A percentile compares a stretch with the other conserved stretches of the same genome.
phyloP scores from a whole-genome alignment of 1,140 invertebrate genomes.

The Olivierus martensii region DNA sequence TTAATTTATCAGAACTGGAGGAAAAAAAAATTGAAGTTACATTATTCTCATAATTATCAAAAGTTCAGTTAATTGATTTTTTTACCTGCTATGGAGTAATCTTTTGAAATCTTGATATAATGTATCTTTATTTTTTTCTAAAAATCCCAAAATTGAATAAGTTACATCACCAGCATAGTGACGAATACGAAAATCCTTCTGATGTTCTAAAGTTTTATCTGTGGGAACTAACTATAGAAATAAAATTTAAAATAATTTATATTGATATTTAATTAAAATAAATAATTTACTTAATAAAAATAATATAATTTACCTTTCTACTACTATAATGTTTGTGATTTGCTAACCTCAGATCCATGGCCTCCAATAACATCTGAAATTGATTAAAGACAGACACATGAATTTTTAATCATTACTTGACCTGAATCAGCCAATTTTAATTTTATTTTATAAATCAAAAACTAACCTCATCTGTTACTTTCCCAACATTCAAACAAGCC shows the following conservation, averaged over 20 bases:
- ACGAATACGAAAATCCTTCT: slow-evolving; percentile 66
- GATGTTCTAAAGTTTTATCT: slow-evolving; percentile 36
- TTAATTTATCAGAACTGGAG: slow-evolving; percentile 30
- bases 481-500: slow-evolving; percentile 77
- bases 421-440: too few relatives aligned
- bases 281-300: not conserved
- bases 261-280: too few relatives aligned
- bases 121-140: slow-evolving; percentile 93
- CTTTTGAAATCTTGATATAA: slow-evolving; percentile 93
- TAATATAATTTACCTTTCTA: slow-evolving; percentile 41
- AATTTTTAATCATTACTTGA: too few relatives aligned
- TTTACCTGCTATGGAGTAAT: slow-evolving; percentile 55
- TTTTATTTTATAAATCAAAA: too few relatives aligned
- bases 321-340: slow-evolving; percentile 81
- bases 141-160: slow-evolving; percentile 75
- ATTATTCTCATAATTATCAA: not conserved
- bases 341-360: slow-evolving; percentile 78
- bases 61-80: too few relatives aligned
- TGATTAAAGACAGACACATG: slow-evolving; percentile 14
- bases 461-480: slow-evolving; percentile 49
- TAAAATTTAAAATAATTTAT: too few relatives aligned
- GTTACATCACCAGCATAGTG: slow-evolving; percentile 96
- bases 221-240: slow-evolving; percentile 25
- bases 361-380: slow-evolving; percentile 64
- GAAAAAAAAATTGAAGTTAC: slow-evolving; percentile 4